These are phyloP conservation scores for Synchiropus splendidus DNA, from an alignment of 2,113 vertebrate genomes.

Conservation along the genomic window DNA sequence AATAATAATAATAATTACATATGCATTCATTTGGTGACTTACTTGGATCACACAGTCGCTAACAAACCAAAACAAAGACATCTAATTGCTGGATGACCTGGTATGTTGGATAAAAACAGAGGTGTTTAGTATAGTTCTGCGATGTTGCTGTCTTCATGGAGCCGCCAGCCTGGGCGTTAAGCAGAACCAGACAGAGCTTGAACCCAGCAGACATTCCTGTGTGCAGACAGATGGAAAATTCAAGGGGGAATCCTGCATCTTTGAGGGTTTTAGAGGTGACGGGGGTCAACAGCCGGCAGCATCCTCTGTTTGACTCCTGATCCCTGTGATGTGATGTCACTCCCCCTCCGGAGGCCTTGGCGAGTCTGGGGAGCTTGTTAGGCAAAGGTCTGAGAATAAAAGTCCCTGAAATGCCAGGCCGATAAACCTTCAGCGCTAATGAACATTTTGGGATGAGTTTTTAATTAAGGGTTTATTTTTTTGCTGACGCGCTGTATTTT, in stretches of 20 bases:
- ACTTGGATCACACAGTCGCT: no score
- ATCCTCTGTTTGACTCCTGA: conserved; percentile 35
- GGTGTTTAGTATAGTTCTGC: no score
- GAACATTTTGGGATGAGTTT: conserved; percentile 40
- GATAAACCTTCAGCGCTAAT: conserved; percentile 32
- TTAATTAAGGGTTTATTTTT: conserved; percentile 44
- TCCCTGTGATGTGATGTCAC: conserved; percentile 38
- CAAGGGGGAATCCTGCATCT: conserved; percentile 8
- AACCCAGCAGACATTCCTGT: conserved; percentile 3
- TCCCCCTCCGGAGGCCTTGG: conserved; percentile 5
- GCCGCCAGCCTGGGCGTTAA: no score
- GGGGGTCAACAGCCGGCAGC: conserved; percentile 28
- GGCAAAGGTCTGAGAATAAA: conserved; percentile 34
- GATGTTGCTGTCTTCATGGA: no score
- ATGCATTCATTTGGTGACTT: no score
- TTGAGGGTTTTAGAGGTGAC: conserved; percentile 28
- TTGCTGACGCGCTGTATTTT: conserved; percentile 49
- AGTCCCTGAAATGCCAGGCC: conserved; percentile 46
- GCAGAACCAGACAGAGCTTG: no score
- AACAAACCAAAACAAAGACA: no score
- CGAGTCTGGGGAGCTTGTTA: conserved; percentile 37
- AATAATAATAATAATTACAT: no score
- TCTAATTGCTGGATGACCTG: no score
- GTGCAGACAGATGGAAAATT: conserved; percentile 29
- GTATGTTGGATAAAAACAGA: no score